phyloP scores from a whole-genome alignment of 2,113 vertebrate genomes.

The Ranitomeya imitator region DNA sequence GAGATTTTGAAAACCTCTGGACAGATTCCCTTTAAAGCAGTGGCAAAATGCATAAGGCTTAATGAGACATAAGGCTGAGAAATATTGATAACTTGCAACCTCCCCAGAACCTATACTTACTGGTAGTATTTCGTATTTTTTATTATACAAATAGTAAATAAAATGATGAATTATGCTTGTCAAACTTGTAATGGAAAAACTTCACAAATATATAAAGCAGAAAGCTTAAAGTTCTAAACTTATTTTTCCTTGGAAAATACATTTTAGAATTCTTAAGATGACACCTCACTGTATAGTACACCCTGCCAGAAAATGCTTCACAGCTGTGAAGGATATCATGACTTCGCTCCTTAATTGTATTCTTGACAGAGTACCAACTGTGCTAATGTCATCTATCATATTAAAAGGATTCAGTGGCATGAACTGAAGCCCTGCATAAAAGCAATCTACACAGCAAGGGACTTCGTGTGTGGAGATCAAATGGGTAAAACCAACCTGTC shows the following conservation, averaged over 20 bases:
- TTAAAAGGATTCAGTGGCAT: constrained; percentile 37
- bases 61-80: no score
- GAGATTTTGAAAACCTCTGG: no score
- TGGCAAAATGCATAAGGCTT: no score
- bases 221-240: not conserved
- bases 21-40: no score
- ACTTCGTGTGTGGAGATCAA: constrained; percentile 29
- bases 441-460: constrained; percentile 11
- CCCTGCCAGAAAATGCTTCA: constrained; percentile 31
- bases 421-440: constrained; percentile 35
- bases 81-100: no score
- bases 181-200: not conserved
- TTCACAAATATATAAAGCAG: not conserved
- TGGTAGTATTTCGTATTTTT: no score
- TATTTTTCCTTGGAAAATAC: not conserved
- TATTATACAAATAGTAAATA: no score
- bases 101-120: no score
- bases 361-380: constrained; percentile 41
- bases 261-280: constrained; percentile 11
- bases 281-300: not conserved
- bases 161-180: not conserved
- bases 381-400: constrained; percentile 52
- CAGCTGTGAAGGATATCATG: constrained; percentile 32
- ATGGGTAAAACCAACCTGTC: constrained; percentile 19
- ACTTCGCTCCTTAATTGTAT: constrained; percentile 41